These are phyloP conservation scores for Podarcis lilfordi DNA, from an alignment of 2,797 vertebrate genomes.

Conservation along the genomic window DNA sequence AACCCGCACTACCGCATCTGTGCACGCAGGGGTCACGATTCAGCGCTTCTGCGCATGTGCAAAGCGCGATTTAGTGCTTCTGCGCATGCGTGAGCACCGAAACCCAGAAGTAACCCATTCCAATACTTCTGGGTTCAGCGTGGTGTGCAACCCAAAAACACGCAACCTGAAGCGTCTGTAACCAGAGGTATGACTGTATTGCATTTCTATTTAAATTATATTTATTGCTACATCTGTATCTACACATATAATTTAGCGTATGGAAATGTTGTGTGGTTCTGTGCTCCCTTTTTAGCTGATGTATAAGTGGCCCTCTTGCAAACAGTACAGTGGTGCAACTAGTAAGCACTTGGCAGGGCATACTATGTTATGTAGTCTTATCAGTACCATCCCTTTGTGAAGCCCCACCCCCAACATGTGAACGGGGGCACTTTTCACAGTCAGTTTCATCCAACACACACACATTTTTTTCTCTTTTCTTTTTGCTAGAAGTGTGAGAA, in stretches of 20 bases:
- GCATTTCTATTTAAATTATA: not conserved
- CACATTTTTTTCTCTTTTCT: not conserved
- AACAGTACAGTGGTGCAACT: no score
- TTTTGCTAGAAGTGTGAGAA: not conserved
- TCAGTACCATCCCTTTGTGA: not conserved
- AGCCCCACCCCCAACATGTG: not conserved
- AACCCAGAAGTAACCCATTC: no score
- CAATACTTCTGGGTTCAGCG: no score
- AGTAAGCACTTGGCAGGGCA: not conserved
- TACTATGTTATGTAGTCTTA: not conserved
- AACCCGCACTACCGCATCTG: no score
- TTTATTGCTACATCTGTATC: not conserved
- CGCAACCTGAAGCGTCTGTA: no score
- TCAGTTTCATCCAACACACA: not conserved
- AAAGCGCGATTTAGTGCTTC: no score
- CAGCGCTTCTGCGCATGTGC: no score
- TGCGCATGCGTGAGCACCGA: no score
- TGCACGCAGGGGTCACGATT: accelerated
- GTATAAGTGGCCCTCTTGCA: not conserved
- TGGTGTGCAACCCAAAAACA: no score
- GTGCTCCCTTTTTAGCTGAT: not conserved
- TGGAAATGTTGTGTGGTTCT: not conserved
- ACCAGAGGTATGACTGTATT: not conserved
- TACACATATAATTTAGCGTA: not conserved
- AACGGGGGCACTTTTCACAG: not conserved